phyloP scores from a whole-genome alignment of 2,797 vertebrate genomes.

The Periparus ater region DNA sequence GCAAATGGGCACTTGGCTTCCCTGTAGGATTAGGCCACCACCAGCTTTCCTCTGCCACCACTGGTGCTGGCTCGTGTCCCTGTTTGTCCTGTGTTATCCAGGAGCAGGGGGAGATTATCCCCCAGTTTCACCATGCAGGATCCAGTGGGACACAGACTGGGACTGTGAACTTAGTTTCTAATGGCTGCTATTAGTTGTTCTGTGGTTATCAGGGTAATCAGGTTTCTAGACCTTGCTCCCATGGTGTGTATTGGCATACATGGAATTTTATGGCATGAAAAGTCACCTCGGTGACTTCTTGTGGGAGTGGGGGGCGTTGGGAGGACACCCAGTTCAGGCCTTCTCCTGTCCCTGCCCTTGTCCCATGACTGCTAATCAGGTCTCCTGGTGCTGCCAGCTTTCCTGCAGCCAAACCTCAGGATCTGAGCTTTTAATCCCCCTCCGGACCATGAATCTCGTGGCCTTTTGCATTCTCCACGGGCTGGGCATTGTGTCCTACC shows the following conservation, averaged over 20 bases:
- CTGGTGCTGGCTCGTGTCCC: accelerated
- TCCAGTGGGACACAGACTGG: background rate
- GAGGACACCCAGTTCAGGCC: background rate
- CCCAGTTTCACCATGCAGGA: accelerated
- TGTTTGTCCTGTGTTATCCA: accelerated
- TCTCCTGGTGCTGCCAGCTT: background rate
- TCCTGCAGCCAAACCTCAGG: background rate
- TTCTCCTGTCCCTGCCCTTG: background rate
- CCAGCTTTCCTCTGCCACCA: background rate
- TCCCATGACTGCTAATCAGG: background rate
- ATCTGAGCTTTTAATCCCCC: background rate
- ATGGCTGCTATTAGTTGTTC: background rate
- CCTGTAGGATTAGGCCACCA: background rate
- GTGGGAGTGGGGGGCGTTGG: background rate
- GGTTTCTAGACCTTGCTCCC: slow-evolving; percentile 22
- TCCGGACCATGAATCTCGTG: accelerated
- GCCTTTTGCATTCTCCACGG: background rate
- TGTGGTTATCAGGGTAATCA: background rate
- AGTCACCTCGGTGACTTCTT: accelerated
- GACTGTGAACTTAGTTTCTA: background rate
- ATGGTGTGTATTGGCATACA: accelerated
- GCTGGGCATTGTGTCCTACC: accelerated
- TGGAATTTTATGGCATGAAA: background rate
- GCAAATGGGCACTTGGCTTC: background rate
- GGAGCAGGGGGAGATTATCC: no score